These are phyloP conservation scores for Antedon mediterranea DNA, from an alignment of 53 echinoderm and acorn worm species.

Conservation along the genomic window DNA sequence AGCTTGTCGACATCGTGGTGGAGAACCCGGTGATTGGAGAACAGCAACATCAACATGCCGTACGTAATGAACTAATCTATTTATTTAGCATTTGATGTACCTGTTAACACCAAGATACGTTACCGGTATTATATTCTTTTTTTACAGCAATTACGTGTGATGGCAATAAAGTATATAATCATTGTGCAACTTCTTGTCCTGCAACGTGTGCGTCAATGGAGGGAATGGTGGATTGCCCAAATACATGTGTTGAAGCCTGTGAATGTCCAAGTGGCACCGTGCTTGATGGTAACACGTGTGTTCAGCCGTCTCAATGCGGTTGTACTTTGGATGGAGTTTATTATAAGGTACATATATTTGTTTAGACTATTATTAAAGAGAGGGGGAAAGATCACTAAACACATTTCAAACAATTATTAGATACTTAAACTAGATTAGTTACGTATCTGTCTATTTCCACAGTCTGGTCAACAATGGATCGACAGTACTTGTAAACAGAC, in stretches of 20 bases:
- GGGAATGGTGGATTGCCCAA: slow-evolving; percentile 13
- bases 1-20: no score
- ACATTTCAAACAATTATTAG: not conserved
- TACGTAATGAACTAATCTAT: slow-evolving; percentile 13
- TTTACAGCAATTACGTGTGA: not conserved
- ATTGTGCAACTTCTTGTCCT: slow-evolving; percentile 9
- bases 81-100: no score
- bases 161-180: not conserved
- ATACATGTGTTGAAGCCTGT: slow-evolving; percentile 46
- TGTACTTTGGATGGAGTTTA: slow-evolving; percentile 48
- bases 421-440: not conserved
- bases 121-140: not conserved
- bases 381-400: not conserved
- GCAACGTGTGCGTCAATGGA: slow-evolving; percentile 37
- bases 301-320: slow-evolving; percentile 42
- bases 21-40: no score
- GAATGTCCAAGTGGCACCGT: slow-evolving; percentile 47
- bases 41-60: slow-evolving; percentile 50
- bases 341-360: slow-evolving; percentile 20
- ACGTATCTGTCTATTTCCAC: not conserved
- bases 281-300: slow-evolving; percentile 47
- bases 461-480: slow-evolving; percentile 31
- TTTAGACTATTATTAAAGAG: not conserved
- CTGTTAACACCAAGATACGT: no score
- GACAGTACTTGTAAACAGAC: slow-evolving; percentile 10